phyloP scores from a whole-genome alignment of 2,888 invertebrate genomes.

The Drosophila ezoana region DNA sequence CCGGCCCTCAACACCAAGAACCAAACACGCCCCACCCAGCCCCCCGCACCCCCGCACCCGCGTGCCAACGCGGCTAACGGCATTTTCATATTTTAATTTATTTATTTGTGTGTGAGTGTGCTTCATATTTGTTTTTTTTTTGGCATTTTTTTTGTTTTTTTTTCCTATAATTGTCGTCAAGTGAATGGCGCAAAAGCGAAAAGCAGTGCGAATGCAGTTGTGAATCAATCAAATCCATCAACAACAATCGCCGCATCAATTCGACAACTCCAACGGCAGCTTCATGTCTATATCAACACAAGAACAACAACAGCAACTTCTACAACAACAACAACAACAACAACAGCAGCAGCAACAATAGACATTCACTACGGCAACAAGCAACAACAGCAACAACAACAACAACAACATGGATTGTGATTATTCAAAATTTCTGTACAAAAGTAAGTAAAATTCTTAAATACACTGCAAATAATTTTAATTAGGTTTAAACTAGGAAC shows the following conservation, averaged over 20 bases:
- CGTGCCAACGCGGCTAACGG: constrained; percentile 28
- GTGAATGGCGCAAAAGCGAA: constrained; percentile 47
- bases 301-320: constrained; percentile 14
- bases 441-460: constrained; percentile 60
- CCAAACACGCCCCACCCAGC: background rate
- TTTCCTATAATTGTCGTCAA: constrained; percentile 36
- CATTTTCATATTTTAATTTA: constrained; percentile 28
- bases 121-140: constrained; percentile 22
- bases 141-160: constrained; percentile 8
- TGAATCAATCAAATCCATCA: constrained; percentile 46
- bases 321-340: constrained; percentile 13
- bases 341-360: constrained; percentile 10
- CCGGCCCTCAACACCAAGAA: constrained; percentile 20
- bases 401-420: constrained; percentile 66
- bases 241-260: constrained; percentile 22
- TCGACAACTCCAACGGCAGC: constrained; percentile 26
- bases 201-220: constrained; percentile 36
- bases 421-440: constrained; percentile 73
- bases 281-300: constrained; percentile 41
- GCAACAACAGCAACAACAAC: constrained; percentile 7
- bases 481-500: too few species aligned
- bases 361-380: constrained; percentile 18
- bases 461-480: background rate
- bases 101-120: constrained; percentile 8
- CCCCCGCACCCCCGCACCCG: background rate